Base-by-base conservation (phyloP, 2,888 invertebrate species). In the Cosmia pyralina region DNA sequence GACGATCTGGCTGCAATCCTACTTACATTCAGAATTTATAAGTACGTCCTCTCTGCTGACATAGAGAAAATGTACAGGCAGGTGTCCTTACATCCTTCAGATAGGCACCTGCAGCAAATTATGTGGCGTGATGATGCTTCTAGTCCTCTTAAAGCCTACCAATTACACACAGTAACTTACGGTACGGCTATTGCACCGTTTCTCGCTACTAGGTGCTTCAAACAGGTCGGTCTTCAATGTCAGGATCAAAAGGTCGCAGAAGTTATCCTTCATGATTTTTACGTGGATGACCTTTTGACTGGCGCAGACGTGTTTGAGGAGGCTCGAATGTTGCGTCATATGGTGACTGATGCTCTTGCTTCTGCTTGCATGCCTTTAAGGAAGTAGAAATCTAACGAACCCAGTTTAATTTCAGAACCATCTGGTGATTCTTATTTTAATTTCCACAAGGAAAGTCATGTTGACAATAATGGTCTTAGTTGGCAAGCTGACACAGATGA, bases 361-460 rank as follows among this genome's bases (percentile, higher is more conserved):
- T 38, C 59, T 41, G 59, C 13, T 41, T 59, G 59, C 13, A 59
- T 41, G 59, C 59, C 59, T n/a, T 59, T 59, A 22, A 22, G n/a
- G n/a, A 60, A 60, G 41, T 41, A 41, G 59, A 59, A 59, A 59
- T 59, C 59, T 41, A 59, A 59, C 15, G 41, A 59, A 59, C 41
- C 59, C n/a, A 59, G n/a, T 59, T 41, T 59, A 41, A 59, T 59
- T 41, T 59, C n/a, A 59, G n/a, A n/a, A 59, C 6, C 57, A 19
- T 17, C 57, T 57, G 17, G 34, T 1, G 57, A 34, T 10, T 34
- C 17, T 10, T 10, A n/a, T 57, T 57, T 57, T 10, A 34, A 57
- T 57, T 57, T 57, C 34, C 57, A 34, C 57, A 57, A 57, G 57
- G 57, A 34, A 34, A 34, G 57, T 34, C 34, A 57, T 34, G 34